phyloP scores from a whole-genome alignment of 2,797 vertebrate genomes.

The Naso thynnoides region DNA sequence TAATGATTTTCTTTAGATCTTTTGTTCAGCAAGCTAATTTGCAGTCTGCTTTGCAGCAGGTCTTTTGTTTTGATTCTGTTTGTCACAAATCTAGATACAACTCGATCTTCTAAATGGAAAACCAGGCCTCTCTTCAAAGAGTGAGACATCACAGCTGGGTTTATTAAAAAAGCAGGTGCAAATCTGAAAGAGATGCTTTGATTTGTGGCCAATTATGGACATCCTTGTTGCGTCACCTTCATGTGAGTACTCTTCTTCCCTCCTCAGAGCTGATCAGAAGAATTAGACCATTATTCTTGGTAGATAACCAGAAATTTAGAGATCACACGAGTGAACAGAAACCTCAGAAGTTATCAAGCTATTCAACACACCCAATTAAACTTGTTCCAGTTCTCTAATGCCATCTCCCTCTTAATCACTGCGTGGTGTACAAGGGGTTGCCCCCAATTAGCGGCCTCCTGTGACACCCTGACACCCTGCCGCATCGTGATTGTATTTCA shows the following conservation, averaged over 20 bases:
- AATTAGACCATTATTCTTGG: constrained; percentile 44
- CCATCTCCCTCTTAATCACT: constrained; percentile 64
- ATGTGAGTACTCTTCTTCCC: constrained; percentile 11
- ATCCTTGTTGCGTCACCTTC: constrained; percentile 52
- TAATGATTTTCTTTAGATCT: constrained; percentile 45
- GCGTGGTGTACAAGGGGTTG: constrained; percentile 48
- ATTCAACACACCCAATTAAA: constrained; percentile 70
- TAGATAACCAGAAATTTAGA: constrained; percentile 42
- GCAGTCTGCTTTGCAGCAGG: constrained; percentile 37
- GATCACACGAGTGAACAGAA: constrained; percentile 54
- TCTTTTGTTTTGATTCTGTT: constrained; percentile 60
- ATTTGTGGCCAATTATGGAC: constrained; percentile 58
- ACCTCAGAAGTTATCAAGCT: constrained; percentile 63
- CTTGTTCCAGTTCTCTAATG: constrained; percentile 56
- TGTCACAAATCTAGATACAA: constrained; percentile 52
- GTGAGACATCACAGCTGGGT: constrained; percentile 63
- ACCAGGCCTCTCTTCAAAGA: constrained; percentile 64
- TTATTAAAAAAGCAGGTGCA: constrained; percentile 63
- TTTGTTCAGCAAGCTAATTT: constrained; percentile 55
- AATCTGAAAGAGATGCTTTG: constrained; percentile 65
- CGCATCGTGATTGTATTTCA: constrained; percentile 62
- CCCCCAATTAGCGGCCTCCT: constrained; percentile 72
- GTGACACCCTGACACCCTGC: constrained; percentile 65
- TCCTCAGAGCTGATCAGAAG: constrained; percentile 42
- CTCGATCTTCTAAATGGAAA: constrained; percentile 53